Evolutionary conservation across 2,888 invertebrate species (phyloP).

Genomic region (Eupithecia insigniata): DNA sequence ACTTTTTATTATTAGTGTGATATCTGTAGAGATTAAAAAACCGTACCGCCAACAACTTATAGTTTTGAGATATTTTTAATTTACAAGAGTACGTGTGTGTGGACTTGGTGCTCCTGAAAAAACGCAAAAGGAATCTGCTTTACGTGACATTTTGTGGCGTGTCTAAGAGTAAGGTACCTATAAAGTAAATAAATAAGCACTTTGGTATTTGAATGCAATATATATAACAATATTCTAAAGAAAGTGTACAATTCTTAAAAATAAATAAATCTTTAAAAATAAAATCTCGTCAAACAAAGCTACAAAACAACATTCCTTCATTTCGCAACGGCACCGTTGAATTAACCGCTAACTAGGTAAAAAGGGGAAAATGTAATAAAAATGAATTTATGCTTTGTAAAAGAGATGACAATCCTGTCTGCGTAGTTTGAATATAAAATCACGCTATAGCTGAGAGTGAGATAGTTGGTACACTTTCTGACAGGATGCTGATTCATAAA

Average conservation of each 20-base stretch:
- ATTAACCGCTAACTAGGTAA: conserved; percentile 40
- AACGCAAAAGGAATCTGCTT: background rate
- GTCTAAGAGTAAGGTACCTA: too few relatives aligned
- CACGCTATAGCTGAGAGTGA: conserved; percentile 44
- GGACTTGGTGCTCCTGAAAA: background rate
- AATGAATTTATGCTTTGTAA: conserved; percentile 55
- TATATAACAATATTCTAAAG: background rate
- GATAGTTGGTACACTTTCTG: conserved; percentile 18
- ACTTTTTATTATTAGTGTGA: background rate
- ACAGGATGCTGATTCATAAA: conserved; percentile 2
- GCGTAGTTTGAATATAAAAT: conserved; percentile 54
- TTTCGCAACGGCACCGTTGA: conserved; percentile 25
- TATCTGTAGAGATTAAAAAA: too few relatives aligned
- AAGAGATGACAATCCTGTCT: conserved; percentile 51
- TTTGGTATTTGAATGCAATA: too few relatives aligned
- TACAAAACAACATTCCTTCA: conserved; percentile 22
- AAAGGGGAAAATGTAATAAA: conserved; percentile 39
- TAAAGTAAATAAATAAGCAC: too few relatives aligned
- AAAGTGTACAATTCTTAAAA: background rate
- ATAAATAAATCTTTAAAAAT: background rate
- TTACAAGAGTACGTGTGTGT: background rate
- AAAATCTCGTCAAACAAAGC: conserved; percentile 6
- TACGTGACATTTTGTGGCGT: too few relatives aligned
- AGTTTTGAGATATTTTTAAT: too few relatives aligned
- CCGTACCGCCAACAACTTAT: too few relatives aligned